phyloP scores from a whole-genome alignment of 2,888 invertebrate species.

The Diadromus collaris region DNA sequence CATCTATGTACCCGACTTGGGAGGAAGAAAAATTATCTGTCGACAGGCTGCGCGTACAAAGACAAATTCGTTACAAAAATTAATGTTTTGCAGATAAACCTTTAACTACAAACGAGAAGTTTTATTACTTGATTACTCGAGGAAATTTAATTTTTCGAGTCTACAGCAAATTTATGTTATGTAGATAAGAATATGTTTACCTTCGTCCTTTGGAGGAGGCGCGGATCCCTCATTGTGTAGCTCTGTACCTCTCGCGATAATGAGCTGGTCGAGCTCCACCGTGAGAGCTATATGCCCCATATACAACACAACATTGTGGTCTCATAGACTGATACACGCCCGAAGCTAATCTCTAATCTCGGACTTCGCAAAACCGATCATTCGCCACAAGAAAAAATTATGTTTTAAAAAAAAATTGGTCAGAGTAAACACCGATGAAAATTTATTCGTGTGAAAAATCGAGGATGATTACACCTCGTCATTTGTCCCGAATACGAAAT shows the following conservation, averaged over 20 bases:
- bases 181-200: constrained; percentile 70
- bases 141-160: not conserved
- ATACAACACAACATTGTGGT: constrained; percentile 80
- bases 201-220: constrained; percentile 78
- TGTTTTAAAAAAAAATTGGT: not conserved
- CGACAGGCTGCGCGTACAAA: not conserved
- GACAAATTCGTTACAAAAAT: not conserved
- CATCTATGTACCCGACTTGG: not conserved
- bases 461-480: not conserved
- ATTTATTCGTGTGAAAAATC: not conserved
- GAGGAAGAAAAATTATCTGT: not conserved
- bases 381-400: constrained; percentile 1
- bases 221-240: constrained; percentile 82
- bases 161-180: constrained; percentile 7
- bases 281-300: constrained; percentile 83
- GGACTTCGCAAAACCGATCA: constrained; percentile 42
- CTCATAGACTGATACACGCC: constrained; percentile 72
- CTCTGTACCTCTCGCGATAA: constrained; percentile 84
- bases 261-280: constrained; percentile 85
- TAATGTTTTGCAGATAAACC: not conserved
- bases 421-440: not conserved
- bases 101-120: not conserved
- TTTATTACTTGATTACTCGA: not conserved
- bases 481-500: constrained; percentile 19
- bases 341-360: constrained; percentile 50